A percentile compares a stretch with the other conserved stretches of the same genome.
Conservation (phyloP, 2,113 vertebrate genomes). For the Litocranius walleri region DNA sequence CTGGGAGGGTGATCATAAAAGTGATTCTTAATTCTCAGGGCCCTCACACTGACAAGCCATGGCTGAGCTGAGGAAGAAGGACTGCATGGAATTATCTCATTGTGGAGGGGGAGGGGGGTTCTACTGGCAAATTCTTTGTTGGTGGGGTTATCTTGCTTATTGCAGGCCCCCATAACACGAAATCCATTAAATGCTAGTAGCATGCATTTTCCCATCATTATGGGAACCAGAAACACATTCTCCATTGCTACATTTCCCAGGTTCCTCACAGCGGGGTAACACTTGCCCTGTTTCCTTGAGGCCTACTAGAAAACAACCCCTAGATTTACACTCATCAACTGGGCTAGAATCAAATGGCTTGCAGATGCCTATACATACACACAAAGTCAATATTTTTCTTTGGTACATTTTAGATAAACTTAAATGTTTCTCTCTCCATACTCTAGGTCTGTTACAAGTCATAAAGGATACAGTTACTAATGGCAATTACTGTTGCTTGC, state of each 20-base stretch:
- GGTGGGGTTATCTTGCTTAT: background rate
- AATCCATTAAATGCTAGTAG: background rate
- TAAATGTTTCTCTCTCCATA: background rate
- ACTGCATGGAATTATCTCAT: background rate
- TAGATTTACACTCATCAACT: background rate
- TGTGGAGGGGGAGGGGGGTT: fast-evolving
- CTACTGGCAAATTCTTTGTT: background rate
- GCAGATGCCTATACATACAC: background rate
- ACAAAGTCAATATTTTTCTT: background rate
- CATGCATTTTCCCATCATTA: background rate
- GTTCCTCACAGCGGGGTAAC: too few relatives aligned
- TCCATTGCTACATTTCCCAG: too few relatives aligned
- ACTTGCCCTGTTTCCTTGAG: background rate
- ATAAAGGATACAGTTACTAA: background rate
- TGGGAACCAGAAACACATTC: too few relatives aligned
- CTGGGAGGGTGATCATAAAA: background rate
- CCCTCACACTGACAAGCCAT: background rate
- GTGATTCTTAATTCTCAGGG: background rate
- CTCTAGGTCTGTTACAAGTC: background rate
- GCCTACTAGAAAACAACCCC: background rate
- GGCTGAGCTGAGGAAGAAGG: background rate
- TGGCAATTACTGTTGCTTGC: background rate
- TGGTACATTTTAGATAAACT: background rate
- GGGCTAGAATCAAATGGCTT: background rate
- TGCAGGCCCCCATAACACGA: background rate